phyloP scores from a whole-genome alignment of 2,113 vertebrate genomes.

The Pedetes capensis region DNA sequence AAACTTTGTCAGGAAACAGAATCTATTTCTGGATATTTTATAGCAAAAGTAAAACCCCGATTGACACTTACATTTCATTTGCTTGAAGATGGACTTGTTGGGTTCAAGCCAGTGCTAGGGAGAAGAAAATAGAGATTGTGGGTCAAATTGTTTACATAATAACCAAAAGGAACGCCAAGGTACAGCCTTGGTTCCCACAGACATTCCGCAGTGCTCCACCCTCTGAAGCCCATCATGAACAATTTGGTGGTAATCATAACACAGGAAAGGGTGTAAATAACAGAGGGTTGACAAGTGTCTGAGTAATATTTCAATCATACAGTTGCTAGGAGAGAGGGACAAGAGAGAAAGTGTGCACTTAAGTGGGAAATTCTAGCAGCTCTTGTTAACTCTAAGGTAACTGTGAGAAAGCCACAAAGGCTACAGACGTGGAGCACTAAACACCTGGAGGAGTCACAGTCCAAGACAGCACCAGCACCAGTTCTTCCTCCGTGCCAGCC shows the following conservation, averaged over 20 bases:
- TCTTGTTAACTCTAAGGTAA: not conserved
- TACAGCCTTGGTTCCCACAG: not conserved
- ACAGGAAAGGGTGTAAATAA: not conserved
- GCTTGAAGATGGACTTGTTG: slow-evolving; percentile 94
- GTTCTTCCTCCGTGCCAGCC: not conserved
- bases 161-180: not conserved
- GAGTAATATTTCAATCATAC: slow-evolving; percentile 30
- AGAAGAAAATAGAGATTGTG: slow-evolving; percentile 75
- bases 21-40: slow-evolving; percentile 35
- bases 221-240: slow-evolving; percentile 3
- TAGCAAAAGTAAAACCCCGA: slow-evolving; percentile 30
- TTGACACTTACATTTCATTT: slow-evolving; percentile 98
- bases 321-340: not conserved
- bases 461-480: not conserved
- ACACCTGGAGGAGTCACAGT: not conserved
- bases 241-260: not conserved
- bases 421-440: not conserved
- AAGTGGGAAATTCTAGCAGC: not conserved
- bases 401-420: not conserved
- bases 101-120: slow-evolving; percentile 98
- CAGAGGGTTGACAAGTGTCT: not conserved
- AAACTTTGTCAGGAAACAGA: not conserved
- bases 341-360: not conserved
- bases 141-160: slow-evolving; percentile 57
- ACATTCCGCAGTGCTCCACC: not conserved